A percentile compares a stretch with the other conserved stretches of the same genome.
phyloP scores from a whole-genome alignment of 2,113 vertebrate genomes.

The Corythoichthys haematopterus region DNA sequence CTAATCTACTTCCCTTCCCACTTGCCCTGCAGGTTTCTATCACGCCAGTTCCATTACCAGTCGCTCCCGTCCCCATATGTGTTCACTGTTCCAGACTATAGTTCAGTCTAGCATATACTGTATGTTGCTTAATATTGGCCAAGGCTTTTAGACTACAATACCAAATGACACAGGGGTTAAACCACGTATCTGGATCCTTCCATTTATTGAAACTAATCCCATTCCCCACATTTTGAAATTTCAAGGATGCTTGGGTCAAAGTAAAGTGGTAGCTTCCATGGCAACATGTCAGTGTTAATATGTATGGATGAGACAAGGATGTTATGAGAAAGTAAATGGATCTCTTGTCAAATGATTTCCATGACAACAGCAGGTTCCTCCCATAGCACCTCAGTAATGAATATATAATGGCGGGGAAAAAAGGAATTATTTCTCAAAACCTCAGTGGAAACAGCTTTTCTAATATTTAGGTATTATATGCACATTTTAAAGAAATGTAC shows the following conservation, averaged over 20 bases:
- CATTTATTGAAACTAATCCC: neutral
- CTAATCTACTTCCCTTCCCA: neutral
- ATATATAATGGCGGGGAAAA: neutral
- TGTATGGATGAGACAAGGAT: neutral
- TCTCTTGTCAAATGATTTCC: neutral
- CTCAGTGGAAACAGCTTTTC: neutral
- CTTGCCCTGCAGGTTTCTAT: slow-evolving; percentile 1
- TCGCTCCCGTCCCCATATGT: neutral
- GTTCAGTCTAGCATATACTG: neutral
- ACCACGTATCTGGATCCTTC: neutral
- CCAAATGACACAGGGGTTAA: neutral
- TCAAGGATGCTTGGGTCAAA: neutral
- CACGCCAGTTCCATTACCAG: neutral
- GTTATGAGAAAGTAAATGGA: neutral
- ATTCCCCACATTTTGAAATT: neutral
- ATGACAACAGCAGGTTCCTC: neutral
- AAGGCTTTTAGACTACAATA: neutral
- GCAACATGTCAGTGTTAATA: neutral
- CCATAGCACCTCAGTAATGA: neutral
- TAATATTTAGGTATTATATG: neutral
- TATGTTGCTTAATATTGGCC: neutral
- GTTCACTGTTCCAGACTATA: neutral
- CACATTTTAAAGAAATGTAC: too few species aligned
- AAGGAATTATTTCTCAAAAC: neutral
- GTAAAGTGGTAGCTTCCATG: neutral